Base-by-base conservation (phyloP, 2,797 vertebrate species). In the Acanthis flammea region DNA sequence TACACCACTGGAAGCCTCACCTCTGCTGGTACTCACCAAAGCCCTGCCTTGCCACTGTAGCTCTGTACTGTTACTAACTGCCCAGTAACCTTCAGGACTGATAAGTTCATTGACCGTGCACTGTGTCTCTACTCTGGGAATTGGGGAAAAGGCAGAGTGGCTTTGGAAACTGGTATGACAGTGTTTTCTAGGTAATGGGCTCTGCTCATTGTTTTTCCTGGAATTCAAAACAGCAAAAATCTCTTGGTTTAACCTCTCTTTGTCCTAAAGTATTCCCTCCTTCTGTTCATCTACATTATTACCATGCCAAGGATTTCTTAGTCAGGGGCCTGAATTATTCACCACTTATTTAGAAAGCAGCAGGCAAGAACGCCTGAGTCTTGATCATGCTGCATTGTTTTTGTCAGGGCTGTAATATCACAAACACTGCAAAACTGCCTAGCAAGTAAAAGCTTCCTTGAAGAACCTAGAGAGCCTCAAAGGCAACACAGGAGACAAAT, bases 401-500 rank as follows among this genome's bases (percentile, higher is more conserved):
- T 65, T 42, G 35, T 54, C 39, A n/a, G 61, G 50, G 35, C 45
- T 83, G 15, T 24, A 39, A 28, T 27, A 54, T n/a, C 30, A 66
- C 17, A 63, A 50, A 37, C 14, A 13, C 8, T 55, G 47, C 37
- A 66, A 54, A 91, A 33, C 3, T 55, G n/a, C 51, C 37, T 30
- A 35, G 61, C 14, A 41, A 37, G 31, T 47, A 68, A n/a, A 14
- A n/a, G 37, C 42, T 14, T 75, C 24, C 70, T 33, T 24, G 16
- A 45, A 58, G 24, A 66, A 65, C 62, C 12, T 12, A 23, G 61
- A 25, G 61, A 41, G 28, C 23, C 33, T 86, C 53, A 53, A 72
- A 60, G 30, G 35, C 63, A 47, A 9, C 7, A 1, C 0, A 0
- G 33, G 10, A 79, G n/a, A 28, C 3, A 1, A 14, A 58, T n/a